These are phyloP conservation scores for Catharus bicknelli DNA, from an alignment of 2,113 vertebrate species.

Conservation along the genomic window DNA sequence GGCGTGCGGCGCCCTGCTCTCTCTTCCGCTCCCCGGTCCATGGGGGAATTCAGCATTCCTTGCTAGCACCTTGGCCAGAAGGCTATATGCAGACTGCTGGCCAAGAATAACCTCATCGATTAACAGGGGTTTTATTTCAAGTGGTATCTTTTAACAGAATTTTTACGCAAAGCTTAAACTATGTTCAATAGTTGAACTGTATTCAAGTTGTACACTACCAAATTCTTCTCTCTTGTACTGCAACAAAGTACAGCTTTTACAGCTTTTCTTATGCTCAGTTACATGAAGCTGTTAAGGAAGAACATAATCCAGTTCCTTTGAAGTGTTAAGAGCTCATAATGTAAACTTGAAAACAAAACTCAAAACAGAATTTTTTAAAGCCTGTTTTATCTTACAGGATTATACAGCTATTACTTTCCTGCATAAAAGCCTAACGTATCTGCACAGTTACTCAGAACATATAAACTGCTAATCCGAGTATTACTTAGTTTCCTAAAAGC, in stretches of 20 bases:
- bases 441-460: background rate
- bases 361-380: constrained; percentile 10
- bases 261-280: background rate
- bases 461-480: constrained; percentile 38
- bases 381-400: background rate
- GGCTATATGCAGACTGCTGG: background rate
- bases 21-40: background rate
- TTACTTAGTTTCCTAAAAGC: constrained; percentile 38
- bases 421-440: background rate
- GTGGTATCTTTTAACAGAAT: constrained; percentile 19
- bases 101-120: constrained; percentile 36
- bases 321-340: constrained; percentile 20
- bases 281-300: background rate
- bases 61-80: constrained; percentile 42
- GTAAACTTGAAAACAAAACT: constrained; percentile 39
- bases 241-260: background rate
- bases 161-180: constrained; percentile 40
- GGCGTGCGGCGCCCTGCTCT: background rate
- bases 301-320: background rate
- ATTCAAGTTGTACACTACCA: background rate
- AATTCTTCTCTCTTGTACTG: background rate
- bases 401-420: constrained; percentile 4
- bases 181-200: background rate
- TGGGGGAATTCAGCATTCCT: background rate
- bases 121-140: constrained; percentile 8